Base-by-base conservation (phyloP, 2,797 vertebrate genomes). In the Lophotriccus pileatus region DNA sequence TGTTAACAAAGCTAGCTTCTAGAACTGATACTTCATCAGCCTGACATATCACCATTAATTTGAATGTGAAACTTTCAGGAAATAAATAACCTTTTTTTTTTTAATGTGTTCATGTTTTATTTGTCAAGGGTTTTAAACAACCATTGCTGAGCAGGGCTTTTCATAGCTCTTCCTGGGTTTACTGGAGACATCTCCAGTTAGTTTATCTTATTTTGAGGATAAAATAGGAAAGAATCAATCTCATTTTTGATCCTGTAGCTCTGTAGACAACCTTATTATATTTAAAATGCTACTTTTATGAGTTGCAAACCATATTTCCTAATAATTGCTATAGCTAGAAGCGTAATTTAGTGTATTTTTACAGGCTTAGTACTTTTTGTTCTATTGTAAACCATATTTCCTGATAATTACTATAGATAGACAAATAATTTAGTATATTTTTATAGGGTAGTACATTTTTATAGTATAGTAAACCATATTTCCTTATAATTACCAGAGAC, bases 381-480 rank as follows among this genome's bases (percentile, higher is more conserved):
- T 95, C 95, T 87, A 96, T 96, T 96, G 96, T 96, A 96, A 95
- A 76, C 73, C 88, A 89, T 96, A 95, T 96, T 97, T 97, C 95
- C 96, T 96, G 87, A 96, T 97, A 96, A 97, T 97, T 97, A 96
- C 94, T 92, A 96, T 88, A 96, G 95, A 95, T 95, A 96, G 94
- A 95, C 93, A 97, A 97, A 96, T 95, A 96, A 96, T 97, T 97
- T 97, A 97, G 93, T 95, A 90, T 96, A 96, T 95, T 97, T 97
- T 96, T 96, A 96, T 97, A 94, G 87, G 83, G 80, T 94, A 93
- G 94, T 97, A 96, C 94, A 89, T 94, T 97, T 97, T 97, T 97
- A 96, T 97, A 93, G 94, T 97, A 94, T 63, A 85, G 79, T 93
- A 97, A 97, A 96, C 89, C 90, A 76, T 97, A 97, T 96, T 97